Evolutionary conservation across 2,797 vertebrate species (phyloP), one percentile per base, ranked within the genome.

Genomic region (Champsocephalus gunnari): DNA sequence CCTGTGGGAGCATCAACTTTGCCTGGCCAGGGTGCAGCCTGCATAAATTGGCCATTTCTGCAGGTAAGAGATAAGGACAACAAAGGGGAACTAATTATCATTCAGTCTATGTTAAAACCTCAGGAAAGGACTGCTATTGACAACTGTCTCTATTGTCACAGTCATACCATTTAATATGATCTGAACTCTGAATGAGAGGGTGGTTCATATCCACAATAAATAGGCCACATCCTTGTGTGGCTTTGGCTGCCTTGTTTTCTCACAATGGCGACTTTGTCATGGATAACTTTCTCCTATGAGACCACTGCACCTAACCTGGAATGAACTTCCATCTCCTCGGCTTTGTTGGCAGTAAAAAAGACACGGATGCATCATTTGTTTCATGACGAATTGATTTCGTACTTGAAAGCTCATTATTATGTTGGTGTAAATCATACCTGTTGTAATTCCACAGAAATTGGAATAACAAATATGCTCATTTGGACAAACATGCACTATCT

Each of bases 21-120:
- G 93, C 79, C 89, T 91, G 91, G 88, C 88, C 82, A 65, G 74
- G 83, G 85, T 89, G 91, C 91, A 84, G 89, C 82, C 87, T 88
- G 93, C 88, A 92, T 93, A 93, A 93, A 90, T 92, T 93, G 90
- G 84, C 88, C 84, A 92, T 92, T 93, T 92, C 92, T 94, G 93
- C 92, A 93, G 93, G 93, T 93, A 87, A 83, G 92, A 90, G 93
- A 94, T 94, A 94, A 93, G 92, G 86, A 87, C 92, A 90, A 93
- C 93, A 93, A 93, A 92, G 89, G 84, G 80, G 88, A 93, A 92
- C 89, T 94, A 94, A 94, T 94, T 94, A 93, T 93, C 92, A 94
- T 93, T 92, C 91, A 89, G 86, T 91, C 87, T 92, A 84, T 88
- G 92, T 93, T 90, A 87, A 92, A 92, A 92, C 87, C 90, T 81